Evolutionary conservation across 2,113 vertebrate species (phyloP), one percentile per base, ranked within the genome.

Genomic region (Glareola pratincola): DNA sequence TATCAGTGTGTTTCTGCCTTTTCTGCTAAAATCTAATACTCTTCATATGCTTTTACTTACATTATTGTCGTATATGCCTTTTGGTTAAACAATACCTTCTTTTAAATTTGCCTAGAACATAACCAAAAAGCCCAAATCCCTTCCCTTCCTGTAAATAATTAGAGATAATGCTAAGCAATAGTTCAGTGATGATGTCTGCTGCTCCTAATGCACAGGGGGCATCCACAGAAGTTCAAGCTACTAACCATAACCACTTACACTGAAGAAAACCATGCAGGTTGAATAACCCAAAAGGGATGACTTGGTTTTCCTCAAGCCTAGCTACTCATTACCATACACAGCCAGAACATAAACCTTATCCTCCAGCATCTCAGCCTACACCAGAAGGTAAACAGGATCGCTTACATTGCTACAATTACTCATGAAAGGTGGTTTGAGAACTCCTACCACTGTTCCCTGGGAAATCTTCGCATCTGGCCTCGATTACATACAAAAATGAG

Each of bases 141-240:
- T 64, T 86, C 67, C 27, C 27, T 48, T 29, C 24, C 26, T 56
- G 11, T 51, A 37, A 50, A 19, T 14, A 77, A 87, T 30, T 1
- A 43, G 16, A 86, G 53, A 26, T 34, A 64, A 68, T 2, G 1
- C 10, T 79, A 23, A 56, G 23, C 39, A 68, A 68, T 1, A 71
- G 45, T n/a, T 45, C 17, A 5, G 64, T 12, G 21, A 75, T 7
- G 5, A 14, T 2, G 63, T 30, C 39, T 85, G 41, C 34, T 4
- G 3, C 22, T 77, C 21, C 32, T 67, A 37, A 18, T 0, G 0
- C 29, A 78, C 37, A 50, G 8, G 2, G 12, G 9, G 13, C 12
- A 90, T 3, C 20, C 1, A 2, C 21, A 22, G 9, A 77, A 81
- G 50, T 39, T 79, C 71, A 72, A 86, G 34, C 47, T 41, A 36